Evolutionary conservation across 1,140 invertebrate genomes (phyloP).

Genomic region (Whitmania pigra): DNA sequence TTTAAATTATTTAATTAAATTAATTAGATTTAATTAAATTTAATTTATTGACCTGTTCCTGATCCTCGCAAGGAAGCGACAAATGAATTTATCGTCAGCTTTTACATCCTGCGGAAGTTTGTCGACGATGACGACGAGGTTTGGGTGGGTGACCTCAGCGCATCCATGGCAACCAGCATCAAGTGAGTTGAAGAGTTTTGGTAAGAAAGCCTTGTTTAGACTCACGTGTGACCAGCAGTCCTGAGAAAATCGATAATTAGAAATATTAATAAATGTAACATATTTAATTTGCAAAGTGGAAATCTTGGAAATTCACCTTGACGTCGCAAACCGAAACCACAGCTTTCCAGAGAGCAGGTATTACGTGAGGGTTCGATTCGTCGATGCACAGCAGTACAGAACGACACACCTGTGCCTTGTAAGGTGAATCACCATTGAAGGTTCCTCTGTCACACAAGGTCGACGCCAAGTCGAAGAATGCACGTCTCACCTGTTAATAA

Average conservation of each 20-base stretch:
- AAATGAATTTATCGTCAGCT: neutral
- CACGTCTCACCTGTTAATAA: neutral
- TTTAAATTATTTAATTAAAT: too few species aligned
- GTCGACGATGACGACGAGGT: neutral
- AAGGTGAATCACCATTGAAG: neutral
- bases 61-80: neutral
- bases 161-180: neutral
- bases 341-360: neutral
- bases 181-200: neutral
- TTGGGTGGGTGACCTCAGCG: neutral
- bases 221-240: neutral
- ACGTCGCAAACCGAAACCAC: neutral
- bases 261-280: neutral
- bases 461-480: neutral
- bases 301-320: neutral
- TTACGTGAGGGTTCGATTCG: neutral
- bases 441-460: neutral
- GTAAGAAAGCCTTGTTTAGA: neutral
- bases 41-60: neutral
- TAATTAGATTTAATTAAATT: too few species aligned
- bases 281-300: neutral
- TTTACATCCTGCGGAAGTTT: neutral
- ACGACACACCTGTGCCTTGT: neutral
- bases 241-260: neutral
- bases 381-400: neutral